phyloP scores from a whole-genome alignment of 1,140 invertebrate species.

The Nomia melanderi region DNA sequence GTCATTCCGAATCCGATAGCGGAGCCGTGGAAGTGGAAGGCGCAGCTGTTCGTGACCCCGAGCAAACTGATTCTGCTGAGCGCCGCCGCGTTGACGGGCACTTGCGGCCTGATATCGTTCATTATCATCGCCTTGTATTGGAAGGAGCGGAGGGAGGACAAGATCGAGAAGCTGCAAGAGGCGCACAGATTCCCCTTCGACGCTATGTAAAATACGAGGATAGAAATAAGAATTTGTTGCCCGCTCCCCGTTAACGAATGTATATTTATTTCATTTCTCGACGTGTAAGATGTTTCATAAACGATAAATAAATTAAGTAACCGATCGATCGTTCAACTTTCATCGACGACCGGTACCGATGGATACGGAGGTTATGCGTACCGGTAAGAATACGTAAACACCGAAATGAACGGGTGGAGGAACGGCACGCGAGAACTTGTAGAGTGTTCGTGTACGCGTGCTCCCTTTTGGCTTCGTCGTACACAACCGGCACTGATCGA shows the following conservation, averaged over 20 bases:
- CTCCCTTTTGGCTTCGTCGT: slow-evolving; percentile 6
- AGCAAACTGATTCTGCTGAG: slow-evolving; percentile 96
- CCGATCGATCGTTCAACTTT: neutral
- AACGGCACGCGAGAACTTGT: slow-evolving; percentile 7
- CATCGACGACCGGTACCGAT: neutral
- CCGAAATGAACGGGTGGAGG: neutral
- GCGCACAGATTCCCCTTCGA: slow-evolving; percentile 93
- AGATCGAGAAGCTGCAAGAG: slow-evolving; percentile 93
- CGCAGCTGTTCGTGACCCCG: slow-evolving; percentile 97
- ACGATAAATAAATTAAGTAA: slow-evolving; percentile 16
- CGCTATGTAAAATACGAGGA: slow-evolving; percentile 83
- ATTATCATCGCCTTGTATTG: slow-evolving; percentile 95
- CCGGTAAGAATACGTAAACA: neutral
- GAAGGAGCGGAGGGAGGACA: slow-evolving; percentile 96
- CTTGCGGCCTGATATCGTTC: slow-evolving; percentile 91
- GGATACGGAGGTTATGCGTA: neutral
- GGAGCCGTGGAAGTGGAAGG: slow-evolving; percentile 92
- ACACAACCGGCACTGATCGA: slow-evolving; percentile 42
- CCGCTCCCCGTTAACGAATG: slow-evolving; percentile 26
- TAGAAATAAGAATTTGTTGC: slow-evolving; percentile 13
- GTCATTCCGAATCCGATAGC: slow-evolving; percentile 93
- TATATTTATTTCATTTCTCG: slow-evolving; percentile 34
- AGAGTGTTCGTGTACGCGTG: neutral
- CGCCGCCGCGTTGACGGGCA: slow-evolving; percentile 92
- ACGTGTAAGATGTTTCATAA: slow-evolving; percentile 36